Evolutionary conservation across 2,797 vertebrate genomes (phyloP).

Genomic region (Simalia tracyae): DNA sequence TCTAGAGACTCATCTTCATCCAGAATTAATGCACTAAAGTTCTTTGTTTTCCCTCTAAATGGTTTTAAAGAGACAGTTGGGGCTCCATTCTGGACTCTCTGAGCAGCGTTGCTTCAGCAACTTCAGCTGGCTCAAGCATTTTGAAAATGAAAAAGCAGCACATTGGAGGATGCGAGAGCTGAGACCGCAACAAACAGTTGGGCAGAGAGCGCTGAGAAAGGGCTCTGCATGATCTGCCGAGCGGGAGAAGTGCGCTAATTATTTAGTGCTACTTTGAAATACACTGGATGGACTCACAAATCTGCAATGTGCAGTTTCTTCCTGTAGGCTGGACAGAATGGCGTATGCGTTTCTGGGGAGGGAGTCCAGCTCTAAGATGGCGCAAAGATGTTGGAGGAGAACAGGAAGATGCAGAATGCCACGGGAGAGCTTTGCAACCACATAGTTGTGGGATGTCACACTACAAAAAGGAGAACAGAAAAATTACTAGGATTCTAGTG

Average conservation of each 20-base stretch:
- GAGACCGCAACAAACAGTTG: neutral
- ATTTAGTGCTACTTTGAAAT: slow-evolving; percentile 13
- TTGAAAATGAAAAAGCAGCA: neutral
- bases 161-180: neutral
- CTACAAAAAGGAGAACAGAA: neutral
- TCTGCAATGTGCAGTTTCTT: neutral
- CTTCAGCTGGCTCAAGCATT: slow-evolving; percentile 34
- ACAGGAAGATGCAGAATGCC: neutral
- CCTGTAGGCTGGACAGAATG: neutral
- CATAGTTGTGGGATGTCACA: fast-evolving
- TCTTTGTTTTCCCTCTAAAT: slow-evolving; percentile 70
- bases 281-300: neutral
- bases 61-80: slow-evolving; percentile 71
- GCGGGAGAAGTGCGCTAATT: neutral
- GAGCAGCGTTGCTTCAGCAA: neutral
- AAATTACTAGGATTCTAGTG: too few relatives aligned
- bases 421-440: neutral
- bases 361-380: too few relatives aligned
- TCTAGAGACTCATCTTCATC: slow-evolving; percentile 70
- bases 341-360: fast-evolving
- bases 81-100: neutral
- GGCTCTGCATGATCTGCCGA: neutral
- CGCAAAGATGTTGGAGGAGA: too few relatives aligned
- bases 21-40: slow-evolving; percentile 73
- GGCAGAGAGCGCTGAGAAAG: neutral